Evolutionary conservation across 2,113 vertebrate genomes (phyloP).

Genomic region (Alces alces): DNA sequence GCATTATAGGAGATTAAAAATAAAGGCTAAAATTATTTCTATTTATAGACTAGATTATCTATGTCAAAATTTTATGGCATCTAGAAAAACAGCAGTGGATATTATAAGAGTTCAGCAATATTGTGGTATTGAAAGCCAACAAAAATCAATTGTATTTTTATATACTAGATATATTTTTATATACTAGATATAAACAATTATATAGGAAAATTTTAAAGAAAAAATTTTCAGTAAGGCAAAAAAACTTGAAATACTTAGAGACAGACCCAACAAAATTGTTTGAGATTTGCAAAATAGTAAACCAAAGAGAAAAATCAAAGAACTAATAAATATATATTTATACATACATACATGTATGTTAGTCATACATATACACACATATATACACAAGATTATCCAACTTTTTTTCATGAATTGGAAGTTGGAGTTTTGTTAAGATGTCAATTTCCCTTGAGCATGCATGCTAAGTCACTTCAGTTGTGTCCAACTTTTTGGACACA

Average conservation of each 20-base stretch:
- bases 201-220: neutral
- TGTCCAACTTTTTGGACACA: neutral
- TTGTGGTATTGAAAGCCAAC: neutral
- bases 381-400: neutral
- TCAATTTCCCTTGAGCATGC: neutral
- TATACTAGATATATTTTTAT: neutral
- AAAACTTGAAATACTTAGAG: neutral
- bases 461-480: neutral
- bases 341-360: neutral
- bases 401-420: neutral
- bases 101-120: neutral
- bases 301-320: neutral
- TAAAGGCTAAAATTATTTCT: neutral
- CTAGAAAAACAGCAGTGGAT: neutral
- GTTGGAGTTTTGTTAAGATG: neutral
- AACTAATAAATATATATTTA: neutral
- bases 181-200: neutral
- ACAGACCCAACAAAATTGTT: neutral
- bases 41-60: neutral
- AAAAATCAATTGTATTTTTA: neutral
- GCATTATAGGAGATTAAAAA: neutral
- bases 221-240: neutral
- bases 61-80: neutral
- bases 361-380: too few species aligned
- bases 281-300: neutral